A percentile compares a stretch with the other conserved stretches of the same genome.
Conservation (phyloP, 2,797 vertebrate species). For the Poeciliopsis gracilis region DNA sequence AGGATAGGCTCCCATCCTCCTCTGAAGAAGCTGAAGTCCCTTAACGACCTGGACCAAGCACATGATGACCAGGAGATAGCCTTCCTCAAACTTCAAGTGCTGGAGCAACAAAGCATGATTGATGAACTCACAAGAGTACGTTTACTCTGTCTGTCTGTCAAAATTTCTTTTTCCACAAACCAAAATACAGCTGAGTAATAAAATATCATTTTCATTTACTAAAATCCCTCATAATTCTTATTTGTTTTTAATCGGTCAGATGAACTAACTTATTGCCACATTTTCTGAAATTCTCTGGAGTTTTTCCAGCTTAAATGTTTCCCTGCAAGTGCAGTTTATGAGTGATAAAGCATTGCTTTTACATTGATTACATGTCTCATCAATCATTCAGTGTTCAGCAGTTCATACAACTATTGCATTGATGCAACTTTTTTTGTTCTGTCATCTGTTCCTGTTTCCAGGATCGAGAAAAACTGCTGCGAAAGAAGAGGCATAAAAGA, state of each 20-base stretch:
- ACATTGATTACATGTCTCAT: not conserved
- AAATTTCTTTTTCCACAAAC: not conserved
- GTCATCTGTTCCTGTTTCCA: constrained; percentile 48
- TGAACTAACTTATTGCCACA: not conserved
- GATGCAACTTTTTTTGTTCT: not conserved
- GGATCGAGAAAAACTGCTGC: constrained; percentile 96
- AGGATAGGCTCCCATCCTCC: constrained; percentile 94
- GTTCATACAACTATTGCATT: not conserved
- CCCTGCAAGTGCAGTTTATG: not conserved
- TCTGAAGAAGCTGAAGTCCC: constrained; percentile 94
- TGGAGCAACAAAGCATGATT: constrained; percentile 98
- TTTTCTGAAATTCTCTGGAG: not conserved
- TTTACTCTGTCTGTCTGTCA: constrained; percentile 6
- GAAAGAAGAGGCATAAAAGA: constrained; percentile 97
- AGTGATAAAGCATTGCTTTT: not conserved
- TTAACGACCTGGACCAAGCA: constrained; percentile 97
- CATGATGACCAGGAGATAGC: constrained; percentile 97
- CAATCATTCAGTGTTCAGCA: not conserved
- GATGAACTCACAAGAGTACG: constrained; percentile 96
- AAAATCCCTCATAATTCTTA: not conserved
- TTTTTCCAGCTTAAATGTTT: not conserved
- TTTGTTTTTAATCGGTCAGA: not conserved
- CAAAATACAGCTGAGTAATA: not conserved
- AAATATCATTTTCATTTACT: not conserved
- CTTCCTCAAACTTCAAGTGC: constrained; percentile 97